Evolutionary conservation across 2,113 vertebrate species (phyloP).

Genomic region (Collichthys lucidus): DNA sequence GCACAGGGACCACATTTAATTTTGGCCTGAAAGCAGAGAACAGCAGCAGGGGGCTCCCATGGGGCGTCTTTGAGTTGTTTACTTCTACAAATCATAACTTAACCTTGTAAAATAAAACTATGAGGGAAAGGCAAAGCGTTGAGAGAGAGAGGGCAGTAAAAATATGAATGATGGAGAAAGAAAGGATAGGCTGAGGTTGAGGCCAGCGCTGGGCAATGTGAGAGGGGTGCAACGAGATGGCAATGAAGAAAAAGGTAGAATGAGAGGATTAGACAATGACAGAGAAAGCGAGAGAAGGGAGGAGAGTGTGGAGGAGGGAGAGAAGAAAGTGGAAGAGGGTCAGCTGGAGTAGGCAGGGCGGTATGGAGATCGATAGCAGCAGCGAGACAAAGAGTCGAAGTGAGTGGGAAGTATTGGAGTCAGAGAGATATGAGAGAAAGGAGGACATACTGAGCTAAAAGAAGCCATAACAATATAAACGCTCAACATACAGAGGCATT

Average conservation of each 20-base stretch:
- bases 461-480: constrained; percentile 11
- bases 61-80: constrained; percentile 47
- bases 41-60: constrained; percentile 33
- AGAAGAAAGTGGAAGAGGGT: constrained; percentile 66
- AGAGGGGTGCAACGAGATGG: not conserved
- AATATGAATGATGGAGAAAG: not conserved
- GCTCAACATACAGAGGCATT: not conserved
- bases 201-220: not conserved
- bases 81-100: constrained; percentile 55
- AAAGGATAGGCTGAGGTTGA: not conserved
- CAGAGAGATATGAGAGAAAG: constrained; percentile 32
- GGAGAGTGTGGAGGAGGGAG: constrained; percentile 57
- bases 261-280: constrained; percentile 22
- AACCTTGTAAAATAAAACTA: constrained; percentile 54
- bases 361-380: constrained; percentile 53
- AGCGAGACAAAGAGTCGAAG: constrained; percentile 65
- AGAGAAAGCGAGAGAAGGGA: constrained; percentile 38
- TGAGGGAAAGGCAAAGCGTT: constrained; percentile 26
- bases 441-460: constrained; percentile 4
- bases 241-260: not conserved
- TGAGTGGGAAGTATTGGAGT: constrained; percentile 70
- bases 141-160: not conserved
- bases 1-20: constrained; percentile 29
- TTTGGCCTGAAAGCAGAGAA: constrained; percentile 14
- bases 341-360: constrained; percentile 55